These are phyloP conservation scores for Gracilinanus agilis DNA, from an alignment of 2,113 vertebrate species.

Conservation along the genomic window DNA sequence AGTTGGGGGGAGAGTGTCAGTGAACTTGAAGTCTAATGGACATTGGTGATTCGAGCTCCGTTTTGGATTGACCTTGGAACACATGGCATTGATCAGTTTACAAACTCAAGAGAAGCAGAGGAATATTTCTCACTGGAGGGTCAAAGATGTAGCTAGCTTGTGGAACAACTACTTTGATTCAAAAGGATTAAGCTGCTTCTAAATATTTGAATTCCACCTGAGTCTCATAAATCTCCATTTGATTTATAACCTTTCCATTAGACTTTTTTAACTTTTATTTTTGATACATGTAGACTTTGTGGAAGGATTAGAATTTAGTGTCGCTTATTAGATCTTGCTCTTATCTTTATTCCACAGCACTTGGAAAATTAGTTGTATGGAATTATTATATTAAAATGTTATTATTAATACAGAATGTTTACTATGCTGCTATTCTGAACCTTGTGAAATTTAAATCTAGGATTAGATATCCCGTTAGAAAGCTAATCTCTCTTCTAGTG, in stretches of 20 bases:
- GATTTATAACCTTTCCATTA: background rate
- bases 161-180: background rate
- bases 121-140: background rate
- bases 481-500: background rate
- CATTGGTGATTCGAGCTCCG: background rate
- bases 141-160: background rate
- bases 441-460: background rate
- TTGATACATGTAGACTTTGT: background rate
- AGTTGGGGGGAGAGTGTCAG: background rate
- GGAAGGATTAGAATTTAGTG: background rate
- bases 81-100: constrained; percentile 16
- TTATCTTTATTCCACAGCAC: background rate
- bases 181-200: constrained; percentile 47
- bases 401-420: background rate
- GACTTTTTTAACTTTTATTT: background rate
- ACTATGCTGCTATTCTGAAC: background rate
- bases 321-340: background rate
- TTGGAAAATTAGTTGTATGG: background rate
- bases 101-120: constrained; percentile 1
- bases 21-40: background rate
- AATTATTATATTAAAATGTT: background rate
- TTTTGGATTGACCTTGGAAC: constrained; percentile 5
- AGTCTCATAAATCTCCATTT: background rate
- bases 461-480: background rate
- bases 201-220: background rate